Evolutionary conservation across 2,113 vertebrate genomes (phyloP).

Genomic region (Bubalus kerabau): DNA sequence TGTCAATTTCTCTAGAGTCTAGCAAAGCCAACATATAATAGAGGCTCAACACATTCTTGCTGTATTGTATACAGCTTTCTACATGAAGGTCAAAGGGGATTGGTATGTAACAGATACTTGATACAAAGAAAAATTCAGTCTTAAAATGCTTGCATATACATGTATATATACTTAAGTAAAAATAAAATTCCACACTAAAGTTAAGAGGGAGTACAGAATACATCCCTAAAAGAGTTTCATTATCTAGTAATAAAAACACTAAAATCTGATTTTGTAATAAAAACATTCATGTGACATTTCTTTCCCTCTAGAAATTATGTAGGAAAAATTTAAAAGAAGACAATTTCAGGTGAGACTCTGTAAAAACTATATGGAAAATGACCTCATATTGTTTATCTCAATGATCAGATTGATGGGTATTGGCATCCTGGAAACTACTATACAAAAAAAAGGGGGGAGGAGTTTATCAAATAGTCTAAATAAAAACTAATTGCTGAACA

Average conservation of each 20-base stretch:
- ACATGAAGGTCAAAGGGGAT: not conserved
- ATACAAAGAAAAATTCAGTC: not conserved
- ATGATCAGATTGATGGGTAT: not conserved
- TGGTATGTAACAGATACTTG: not conserved
- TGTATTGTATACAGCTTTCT: not conserved
- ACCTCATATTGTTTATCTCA: not conserved
- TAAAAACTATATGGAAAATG: not conserved
- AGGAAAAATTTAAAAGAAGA: not conserved
- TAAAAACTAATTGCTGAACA: not conserved
- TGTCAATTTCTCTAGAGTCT: not conserved
- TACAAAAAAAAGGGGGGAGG: not conserved
- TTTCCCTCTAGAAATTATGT: not conserved
- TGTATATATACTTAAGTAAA: not conserved
- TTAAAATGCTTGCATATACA: not conserved
- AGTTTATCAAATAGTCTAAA: not conserved
- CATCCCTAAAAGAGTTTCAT: not conserved
- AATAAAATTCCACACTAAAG: not conserved
- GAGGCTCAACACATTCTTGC: not conserved
- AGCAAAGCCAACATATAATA: not conserved
- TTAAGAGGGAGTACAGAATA: not conserved
- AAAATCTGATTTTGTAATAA: not conserved
- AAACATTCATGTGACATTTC: not conserved
- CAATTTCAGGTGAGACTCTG: not conserved
- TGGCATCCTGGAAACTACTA: not conserved
- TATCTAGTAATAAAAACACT: not conserved